These are phyloP conservation scores for Heteropelma amictum DNA, from an alignment of 2,888 invertebrate genomes.

Conservation along the genomic window DNA sequence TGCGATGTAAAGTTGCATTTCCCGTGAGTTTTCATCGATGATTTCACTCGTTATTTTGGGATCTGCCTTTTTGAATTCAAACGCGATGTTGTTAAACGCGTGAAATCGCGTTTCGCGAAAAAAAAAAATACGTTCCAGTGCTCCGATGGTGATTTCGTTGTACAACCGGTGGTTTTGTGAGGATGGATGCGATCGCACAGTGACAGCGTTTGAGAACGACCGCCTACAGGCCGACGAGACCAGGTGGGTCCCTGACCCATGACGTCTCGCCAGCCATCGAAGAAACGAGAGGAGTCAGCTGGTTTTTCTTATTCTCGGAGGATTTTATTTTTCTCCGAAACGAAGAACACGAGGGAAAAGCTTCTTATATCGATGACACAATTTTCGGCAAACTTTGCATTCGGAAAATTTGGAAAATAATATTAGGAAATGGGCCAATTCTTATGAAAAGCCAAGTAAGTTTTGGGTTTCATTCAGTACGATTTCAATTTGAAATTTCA, in stretches of 20 bases:
- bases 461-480: too few species aligned
- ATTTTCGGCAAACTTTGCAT: too few species aligned
- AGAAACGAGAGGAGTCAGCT: slow-evolving; percentile 39
- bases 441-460: too few species aligned
- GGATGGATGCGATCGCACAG: slow-evolving; percentile 14
- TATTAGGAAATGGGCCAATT: too few species aligned
- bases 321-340: not conserved
- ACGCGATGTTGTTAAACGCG: not conserved
- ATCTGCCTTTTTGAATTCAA: too few species aligned
- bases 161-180: not conserved
- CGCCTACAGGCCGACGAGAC: slow-evolving; percentile 43
- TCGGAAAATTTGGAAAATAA: too few species aligned
- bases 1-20: not conserved
- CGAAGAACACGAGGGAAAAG: not conserved
- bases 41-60: not conserved
- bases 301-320: slow-evolving; percentile 19
- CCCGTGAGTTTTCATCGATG: not conserved
- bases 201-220: slow-evolving; percentile 57
- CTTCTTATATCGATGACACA: not conserved
- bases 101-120: not conserved
- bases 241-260: slow-evolving; percentile 66
- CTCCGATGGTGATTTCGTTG: not conserved
- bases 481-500: too few species aligned
- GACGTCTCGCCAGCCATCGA: slow-evolving; percentile 12
- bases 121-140: not conserved